Conservation (phyloP, 2,113 vertebrate species). For the Laterallus jamaicensis region DNA sequence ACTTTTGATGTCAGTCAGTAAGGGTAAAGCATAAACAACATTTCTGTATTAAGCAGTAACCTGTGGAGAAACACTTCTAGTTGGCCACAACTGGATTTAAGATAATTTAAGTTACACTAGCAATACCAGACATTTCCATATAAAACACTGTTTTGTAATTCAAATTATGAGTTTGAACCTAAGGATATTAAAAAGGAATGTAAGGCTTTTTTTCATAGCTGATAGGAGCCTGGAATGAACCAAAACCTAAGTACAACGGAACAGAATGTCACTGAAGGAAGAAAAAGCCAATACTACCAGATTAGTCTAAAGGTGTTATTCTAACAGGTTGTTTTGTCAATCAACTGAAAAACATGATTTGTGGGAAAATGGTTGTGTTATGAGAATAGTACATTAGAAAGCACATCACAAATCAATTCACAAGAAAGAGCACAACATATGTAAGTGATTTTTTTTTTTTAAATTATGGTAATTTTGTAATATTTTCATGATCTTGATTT, state of each 20-base stretch:
- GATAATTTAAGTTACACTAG: background rate
- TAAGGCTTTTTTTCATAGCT: background rate
- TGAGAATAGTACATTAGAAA: background rate
- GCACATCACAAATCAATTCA: background rate
- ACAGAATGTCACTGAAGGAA: background rate
- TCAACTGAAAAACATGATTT: background rate
- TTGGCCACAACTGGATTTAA: background rate
- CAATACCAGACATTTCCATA: background rate
- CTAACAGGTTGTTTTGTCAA: background rate
- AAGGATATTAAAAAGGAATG: background rate
- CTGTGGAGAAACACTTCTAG: background rate
- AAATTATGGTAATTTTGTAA: background rate
- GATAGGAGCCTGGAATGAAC: too few relatives aligned
- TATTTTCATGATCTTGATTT: background rate
- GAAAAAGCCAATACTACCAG: background rate
- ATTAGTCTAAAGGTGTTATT: background rate
- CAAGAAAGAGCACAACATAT: background rate
- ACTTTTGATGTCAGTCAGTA: background rate
- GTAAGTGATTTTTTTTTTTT: rapidly evolving
- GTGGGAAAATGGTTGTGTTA: background rate
- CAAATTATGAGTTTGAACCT: background rate
- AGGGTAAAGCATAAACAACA: background rate
- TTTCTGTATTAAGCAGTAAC: background rate
- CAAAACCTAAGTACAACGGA: background rate
- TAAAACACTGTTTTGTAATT: background rate